A percentile compares a stretch with the other conserved stretches of the same genome.
Evolutionary conservation across 2,797 vertebrate species (phyloP).

Genomic region (Syngnathus rostellatus): DNA sequence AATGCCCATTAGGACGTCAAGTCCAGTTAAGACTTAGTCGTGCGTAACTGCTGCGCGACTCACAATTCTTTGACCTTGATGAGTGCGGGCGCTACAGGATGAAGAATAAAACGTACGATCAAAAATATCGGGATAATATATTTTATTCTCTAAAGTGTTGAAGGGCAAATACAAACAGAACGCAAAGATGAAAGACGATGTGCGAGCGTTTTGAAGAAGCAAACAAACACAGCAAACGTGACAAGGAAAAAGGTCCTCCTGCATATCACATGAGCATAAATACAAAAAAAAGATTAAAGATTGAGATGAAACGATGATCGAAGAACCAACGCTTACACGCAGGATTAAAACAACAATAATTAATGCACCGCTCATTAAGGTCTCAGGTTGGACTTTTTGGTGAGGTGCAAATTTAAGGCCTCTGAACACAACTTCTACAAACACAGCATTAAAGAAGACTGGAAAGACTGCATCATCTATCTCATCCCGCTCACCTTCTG

Average conservation of each 20-base stretch:
- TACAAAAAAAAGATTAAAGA: constrained; percentile 29
- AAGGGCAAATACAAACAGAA: constrained; percentile 53
- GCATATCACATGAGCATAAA: constrained; percentile 32
- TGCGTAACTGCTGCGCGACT: neutral
- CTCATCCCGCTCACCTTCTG: neutral
- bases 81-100: constrained; percentile 3
- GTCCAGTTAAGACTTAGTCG: constrained; percentile 13
- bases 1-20: constrained; percentile 20
- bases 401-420: constrained; percentile 51
- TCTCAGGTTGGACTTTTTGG: constrained; percentile 27
- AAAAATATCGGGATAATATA: constrained; percentile 27
- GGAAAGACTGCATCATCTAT: constrained; percentile 1
- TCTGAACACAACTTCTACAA: constrained; percentile 14
- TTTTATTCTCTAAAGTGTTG: constrained; percentile 71
- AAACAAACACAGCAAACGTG: constrained; percentile 15
- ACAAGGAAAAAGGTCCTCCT: constrained; percentile 14
- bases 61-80: constrained; percentile 1
- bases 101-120: neutral
- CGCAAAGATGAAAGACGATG: constrained; percentile 8
- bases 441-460: constrained; percentile 13
- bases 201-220: constrained; percentile 13
- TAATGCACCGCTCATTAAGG: constrained; percentile 15
- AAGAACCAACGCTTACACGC: neutral
- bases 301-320: neutral
- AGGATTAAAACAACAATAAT: neutral